These are phyloP conservation scores for Alouatta palliata DNA, from an alignment of 2,113 vertebrate genomes.

Conservation along the genomic window DNA sequence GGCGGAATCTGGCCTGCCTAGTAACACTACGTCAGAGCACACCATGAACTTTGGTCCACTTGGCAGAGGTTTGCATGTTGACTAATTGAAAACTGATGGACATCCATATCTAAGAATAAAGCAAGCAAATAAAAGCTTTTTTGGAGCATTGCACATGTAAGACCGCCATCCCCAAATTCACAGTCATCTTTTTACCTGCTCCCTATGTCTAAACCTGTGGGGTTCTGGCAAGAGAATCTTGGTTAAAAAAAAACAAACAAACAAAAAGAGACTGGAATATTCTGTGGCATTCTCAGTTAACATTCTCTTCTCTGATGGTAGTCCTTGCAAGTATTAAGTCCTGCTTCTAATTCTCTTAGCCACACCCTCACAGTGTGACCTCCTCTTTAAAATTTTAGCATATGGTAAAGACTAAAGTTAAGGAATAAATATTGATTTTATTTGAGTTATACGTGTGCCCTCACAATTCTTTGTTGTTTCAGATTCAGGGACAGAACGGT, in stretches of 20 bases:
- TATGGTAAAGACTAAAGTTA: conserved; percentile 54
- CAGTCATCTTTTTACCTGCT: conserved; percentile 48
- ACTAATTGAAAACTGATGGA: conserved; percentile 59
- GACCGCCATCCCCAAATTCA: conserved; percentile 17
- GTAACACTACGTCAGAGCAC: not conserved
- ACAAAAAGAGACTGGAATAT: not conserved
- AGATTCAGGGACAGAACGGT: not conserved
- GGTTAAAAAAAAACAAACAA: not conserved
- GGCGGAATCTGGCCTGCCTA: not conserved
- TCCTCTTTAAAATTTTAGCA: conserved; percentile 64
- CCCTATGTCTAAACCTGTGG: not conserved
- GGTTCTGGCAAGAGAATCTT: not conserved
- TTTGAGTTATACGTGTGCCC: conserved; percentile 15
- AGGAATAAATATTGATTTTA: conserved; percentile 66
- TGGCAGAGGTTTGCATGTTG: not conserved
- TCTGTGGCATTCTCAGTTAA: conserved; percentile 38
- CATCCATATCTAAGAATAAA: not conserved
- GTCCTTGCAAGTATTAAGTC: conserved; percentile 44
- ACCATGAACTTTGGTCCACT: conserved; percentile 31
- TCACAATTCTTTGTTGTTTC: conserved; percentile 30
- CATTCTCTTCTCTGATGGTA: conserved; percentile 51
- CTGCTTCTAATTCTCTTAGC: conserved; percentile 70
- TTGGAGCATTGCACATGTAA: not conserved
- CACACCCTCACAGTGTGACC: not conserved
- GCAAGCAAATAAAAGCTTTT: conserved; percentile 50